phyloP scores from a whole-genome alignment of 2,888 invertebrate species.

The Galerucella pusilla region DNA sequence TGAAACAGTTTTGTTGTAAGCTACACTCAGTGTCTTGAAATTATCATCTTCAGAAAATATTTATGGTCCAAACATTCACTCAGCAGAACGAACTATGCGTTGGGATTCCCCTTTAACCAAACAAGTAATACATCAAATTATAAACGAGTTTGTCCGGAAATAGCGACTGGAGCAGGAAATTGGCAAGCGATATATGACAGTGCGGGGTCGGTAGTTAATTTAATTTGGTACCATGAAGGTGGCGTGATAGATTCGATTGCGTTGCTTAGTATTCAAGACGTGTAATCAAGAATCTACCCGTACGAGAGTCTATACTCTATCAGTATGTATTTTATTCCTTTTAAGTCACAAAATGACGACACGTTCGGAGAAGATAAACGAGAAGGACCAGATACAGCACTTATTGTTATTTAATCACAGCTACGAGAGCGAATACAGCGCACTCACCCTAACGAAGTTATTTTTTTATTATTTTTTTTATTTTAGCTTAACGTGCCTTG shows the following conservation, averaged over 20 bases:
- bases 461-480: too few species aligned
- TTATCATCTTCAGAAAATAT: too few species aligned
- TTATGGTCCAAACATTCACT: not conserved
- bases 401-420: slow-evolving; percentile 23
- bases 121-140: slow-evolving; percentile 46
- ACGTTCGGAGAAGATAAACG: slow-evolving; percentile 54
- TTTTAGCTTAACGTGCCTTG: too few species aligned
- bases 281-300: slow-evolving; percentile 38
- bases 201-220: slow-evolving; percentile 58
- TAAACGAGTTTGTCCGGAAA: slow-evolving; percentile 44
- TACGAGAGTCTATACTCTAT: slow-evolving; percentile 29
- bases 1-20: too few species aligned
- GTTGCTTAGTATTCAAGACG: slow-evolving; percentile 52
- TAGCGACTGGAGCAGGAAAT: slow-evolving; percentile 54
- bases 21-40: too few species aligned
- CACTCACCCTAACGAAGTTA: not conserved
- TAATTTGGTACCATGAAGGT: slow-evolving; percentile 55
- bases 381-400: slow-evolving; percentile 26
- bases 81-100: not conserved
- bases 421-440: not conserved
- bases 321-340: slow-evolving; percentile 27
- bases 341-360: slow-evolving; percentile 49
- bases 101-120: slow-evolving; percentile 38
- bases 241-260: slow-evolving; percentile 57
- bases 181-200: slow-evolving; percentile 60